phyloP scores from a whole-genome alignment of 2,797 vertebrate species.

The Gila robusta region DNA sequence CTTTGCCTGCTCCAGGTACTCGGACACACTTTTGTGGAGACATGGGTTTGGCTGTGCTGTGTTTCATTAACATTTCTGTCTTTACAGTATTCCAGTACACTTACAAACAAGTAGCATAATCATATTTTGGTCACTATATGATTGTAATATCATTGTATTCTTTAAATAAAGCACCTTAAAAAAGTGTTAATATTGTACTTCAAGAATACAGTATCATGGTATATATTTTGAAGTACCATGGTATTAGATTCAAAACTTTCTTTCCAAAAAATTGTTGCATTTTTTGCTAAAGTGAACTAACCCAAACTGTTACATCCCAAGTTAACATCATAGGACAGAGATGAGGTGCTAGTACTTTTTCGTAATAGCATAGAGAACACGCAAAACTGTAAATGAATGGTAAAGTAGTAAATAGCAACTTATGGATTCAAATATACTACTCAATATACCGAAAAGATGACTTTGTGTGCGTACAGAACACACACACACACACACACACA shows the following conservation, averaged over 20 bases:
- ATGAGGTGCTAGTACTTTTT: too few species aligned
- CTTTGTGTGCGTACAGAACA: too few species aligned
- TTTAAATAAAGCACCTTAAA: background rate
- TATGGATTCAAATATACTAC: too few species aligned
- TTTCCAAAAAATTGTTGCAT: background rate
- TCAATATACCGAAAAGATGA: too few species aligned
- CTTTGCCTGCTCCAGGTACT: slow-evolving; percentile 32
- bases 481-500: too few species aligned
- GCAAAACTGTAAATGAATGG: too few species aligned
- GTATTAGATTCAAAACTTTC: background rate
- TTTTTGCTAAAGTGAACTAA: background rate
- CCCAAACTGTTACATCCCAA: background rate
- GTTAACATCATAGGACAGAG: too few species aligned
- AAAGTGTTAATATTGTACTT: background rate
- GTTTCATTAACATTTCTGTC: slow-evolving; percentile 17
- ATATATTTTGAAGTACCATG: background rate
- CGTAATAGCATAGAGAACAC: too few species aligned
- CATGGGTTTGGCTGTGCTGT: background rate
- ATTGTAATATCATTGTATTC: background rate
- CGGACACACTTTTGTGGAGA: slow-evolving; percentile 8
- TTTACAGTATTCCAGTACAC: slow-evolving; percentile 3
- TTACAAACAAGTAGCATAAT: background rate
- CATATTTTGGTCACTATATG: background rate
- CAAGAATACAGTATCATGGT: background rate
- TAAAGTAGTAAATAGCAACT: too few species aligned